Evolutionary conservation across 2,888 invertebrate genomes (phyloP).

Genomic region (Hydrotaea diabolus): DNA sequence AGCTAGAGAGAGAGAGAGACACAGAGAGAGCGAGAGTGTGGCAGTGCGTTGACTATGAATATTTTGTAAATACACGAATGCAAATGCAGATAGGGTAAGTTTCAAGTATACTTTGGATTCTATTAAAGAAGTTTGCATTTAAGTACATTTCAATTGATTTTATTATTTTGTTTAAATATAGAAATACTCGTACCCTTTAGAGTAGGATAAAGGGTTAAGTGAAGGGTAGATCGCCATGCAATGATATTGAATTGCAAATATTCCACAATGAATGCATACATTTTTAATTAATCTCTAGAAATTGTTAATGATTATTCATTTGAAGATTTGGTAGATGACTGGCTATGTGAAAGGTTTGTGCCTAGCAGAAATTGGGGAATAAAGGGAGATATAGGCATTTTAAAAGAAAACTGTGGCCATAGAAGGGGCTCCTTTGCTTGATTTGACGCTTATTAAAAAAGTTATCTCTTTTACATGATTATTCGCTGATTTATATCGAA

Average conservation of each 20-base stretch:
- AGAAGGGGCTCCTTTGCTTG: no score
- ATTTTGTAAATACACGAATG: slow-evolving; percentile 30
- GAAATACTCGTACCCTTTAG: neutral
- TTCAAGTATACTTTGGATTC: slow-evolving; percentile 36
- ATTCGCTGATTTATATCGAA: no score
- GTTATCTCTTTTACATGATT: no score
- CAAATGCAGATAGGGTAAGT: slow-evolving; percentile 3
- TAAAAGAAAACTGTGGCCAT: no score
- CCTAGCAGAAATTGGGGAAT: no score
- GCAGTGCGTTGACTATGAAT: slow-evolving; percentile 8
- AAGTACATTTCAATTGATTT: slow-evolving; percentile 36
- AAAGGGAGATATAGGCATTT: no score
- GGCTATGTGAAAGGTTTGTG: neutral
- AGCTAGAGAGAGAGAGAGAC: no score
- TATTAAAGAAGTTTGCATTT: slow-evolving; percentile 41
- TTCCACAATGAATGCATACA: neutral
- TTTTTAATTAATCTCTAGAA: neutral
- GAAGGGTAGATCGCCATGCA: neutral
- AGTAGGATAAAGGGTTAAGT: neutral
- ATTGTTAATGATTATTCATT: neutral
- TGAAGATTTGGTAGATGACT: neutral
- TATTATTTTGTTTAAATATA: slow-evolving; percentile 29
- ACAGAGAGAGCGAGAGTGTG: no score
- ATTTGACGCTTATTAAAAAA: no score
- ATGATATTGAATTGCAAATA: neutral